Evolutionary conservation across 2,797 vertebrate genomes (phyloP).

Genomic region (Leptatherina wallacei): DNA sequence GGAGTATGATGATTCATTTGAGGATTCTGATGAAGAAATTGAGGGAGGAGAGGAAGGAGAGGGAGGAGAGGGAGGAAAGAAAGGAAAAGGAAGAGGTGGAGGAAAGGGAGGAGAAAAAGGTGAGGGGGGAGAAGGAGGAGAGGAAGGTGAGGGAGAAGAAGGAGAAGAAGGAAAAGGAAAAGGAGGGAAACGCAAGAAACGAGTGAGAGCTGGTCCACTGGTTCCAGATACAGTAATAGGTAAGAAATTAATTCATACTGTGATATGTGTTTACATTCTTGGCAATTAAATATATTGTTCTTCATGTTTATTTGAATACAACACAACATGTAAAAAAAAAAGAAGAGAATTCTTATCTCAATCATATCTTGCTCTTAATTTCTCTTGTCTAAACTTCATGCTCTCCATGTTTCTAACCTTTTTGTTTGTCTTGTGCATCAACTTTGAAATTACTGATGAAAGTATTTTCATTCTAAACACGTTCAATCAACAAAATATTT

Average conservation of each 20-base stretch:
- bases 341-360: not conserved
- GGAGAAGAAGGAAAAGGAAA: conserved; percentile 24
- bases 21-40: conserved; percentile 42
- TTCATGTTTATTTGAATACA: too few species aligned
- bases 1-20: conserved; percentile 41
- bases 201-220: conserved; percentile 57
- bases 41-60: conserved; percentile 19
- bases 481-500: not conserved
- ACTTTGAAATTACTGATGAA: not conserved
- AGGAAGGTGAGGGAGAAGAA: conserved; percentile 10
- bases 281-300: not conserved
- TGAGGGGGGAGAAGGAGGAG: conserved; percentile 5
- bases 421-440: not conserved
- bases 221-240: conserved; percentile 73
- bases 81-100: not conserved
- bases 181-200: conserved; percentile 55
- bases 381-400: not conserved
- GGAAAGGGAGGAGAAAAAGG: not conserved
- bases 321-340: not conserved
- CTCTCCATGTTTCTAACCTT: not conserved
- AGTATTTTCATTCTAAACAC: not conserved
- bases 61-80: conserved; percentile 11
- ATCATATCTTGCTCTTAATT: not conserved
- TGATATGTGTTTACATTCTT: not conserved
- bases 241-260: conserved; percentile 54